Conservation (phyloP, 1,140 invertebrate genomes). For the Drosophila insularis region DNA sequence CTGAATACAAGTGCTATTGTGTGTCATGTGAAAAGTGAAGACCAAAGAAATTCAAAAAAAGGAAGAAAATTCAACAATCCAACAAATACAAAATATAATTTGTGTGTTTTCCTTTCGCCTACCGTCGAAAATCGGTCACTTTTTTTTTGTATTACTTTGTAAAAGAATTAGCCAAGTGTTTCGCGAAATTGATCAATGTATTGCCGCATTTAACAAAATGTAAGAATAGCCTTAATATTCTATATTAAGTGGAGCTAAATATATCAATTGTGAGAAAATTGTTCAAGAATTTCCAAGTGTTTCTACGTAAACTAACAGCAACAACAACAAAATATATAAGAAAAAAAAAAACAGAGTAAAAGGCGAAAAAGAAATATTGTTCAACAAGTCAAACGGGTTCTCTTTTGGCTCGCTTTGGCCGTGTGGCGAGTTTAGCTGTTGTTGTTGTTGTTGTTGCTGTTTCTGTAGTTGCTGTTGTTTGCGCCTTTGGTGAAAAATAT, state of each 20-base stretch:
- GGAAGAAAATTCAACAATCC: slow-evolving; percentile 18
- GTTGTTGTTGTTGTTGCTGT: slow-evolving; percentile 50
- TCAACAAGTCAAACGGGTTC: slow-evolving; percentile 82
- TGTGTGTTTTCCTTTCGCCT: not conserved
- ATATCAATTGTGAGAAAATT: slow-evolving; percentile 22
- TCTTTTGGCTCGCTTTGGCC: slow-evolving; percentile 78
- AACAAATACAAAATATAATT: not conserved
- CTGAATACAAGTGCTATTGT: not conserved
- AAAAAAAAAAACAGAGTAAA: slow-evolving; percentile 48
- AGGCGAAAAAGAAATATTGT: slow-evolving; percentile 76
- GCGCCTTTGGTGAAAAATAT: slow-evolving; percentile 78
- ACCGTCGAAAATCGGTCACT: slow-evolving; percentile 4
- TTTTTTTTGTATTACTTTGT: not conserved
- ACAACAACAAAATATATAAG: slow-evolving; percentile 42
- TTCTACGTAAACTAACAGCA: slow-evolving; percentile 15
- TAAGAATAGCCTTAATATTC: not conserved
- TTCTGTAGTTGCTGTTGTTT: slow-evolving; percentile 56
- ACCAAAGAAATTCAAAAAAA: not conserved
- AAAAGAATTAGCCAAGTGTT: not conserved
- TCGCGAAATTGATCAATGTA: not conserved
- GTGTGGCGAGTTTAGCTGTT: slow-evolving; percentile 68
- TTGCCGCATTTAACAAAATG: slow-evolving; percentile 30
- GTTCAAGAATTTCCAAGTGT: slow-evolving; percentile 47
- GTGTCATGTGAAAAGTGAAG: not conserved
- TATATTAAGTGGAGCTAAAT: slow-evolving; percentile 29